Evolutionary conservation across 2,888 invertebrate species (phyloP), one percentile per base, ranked within the genome.

Genomic region (Agrilus cyanescens): DNA sequence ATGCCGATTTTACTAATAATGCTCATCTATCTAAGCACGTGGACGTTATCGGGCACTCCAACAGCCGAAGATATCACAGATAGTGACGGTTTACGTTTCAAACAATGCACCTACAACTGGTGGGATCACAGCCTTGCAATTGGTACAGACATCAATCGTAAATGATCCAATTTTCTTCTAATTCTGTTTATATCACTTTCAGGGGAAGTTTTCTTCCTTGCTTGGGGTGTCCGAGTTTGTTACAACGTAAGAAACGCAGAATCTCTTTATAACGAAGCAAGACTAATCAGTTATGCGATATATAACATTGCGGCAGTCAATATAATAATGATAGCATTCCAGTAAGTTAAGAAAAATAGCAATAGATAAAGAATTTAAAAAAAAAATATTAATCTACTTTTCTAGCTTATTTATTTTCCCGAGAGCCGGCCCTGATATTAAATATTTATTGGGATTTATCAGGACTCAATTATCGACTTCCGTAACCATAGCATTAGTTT

Each of bases 231-330:
- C 33, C 74, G 84, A 37, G 86, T 88, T 29, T 88, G 88, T 58
- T 88, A 87, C 65, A 82, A 86, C 54, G 87, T 88, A 4, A 73
- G 87, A 45, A 90, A 93, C 66, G 91, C 91, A 0, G 91, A 93
- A 63, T 90, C 90, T 35, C 73, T 90, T 32, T 93, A 90, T 71
- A 91, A 93, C 67, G 94, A 94, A 67, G 93, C 93, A 12, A 75
- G 87, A 54, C 78, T 88, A 55, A 94, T 94, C 64, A 91, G 90
- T 46, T 90, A 89, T 67, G 90, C 93, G 40, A 90, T 93, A 52
- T 94, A 94, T 71, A 94, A 93, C 66, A 93, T 93, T 57, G 89
- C 91, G 53, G 76, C 88, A 43, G 88, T 93, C 56, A 94, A 94
- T 68, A 87, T 84, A 41, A 76, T 89, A 50, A 90, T 93, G 87